A percentile compares a stretch with the other conserved stretches of the same genome.
These are phyloP conservation scores for Clarias batrachus DNA, from an alignment of 2,113 vertebrate species.

Conservation along the genomic window DNA sequence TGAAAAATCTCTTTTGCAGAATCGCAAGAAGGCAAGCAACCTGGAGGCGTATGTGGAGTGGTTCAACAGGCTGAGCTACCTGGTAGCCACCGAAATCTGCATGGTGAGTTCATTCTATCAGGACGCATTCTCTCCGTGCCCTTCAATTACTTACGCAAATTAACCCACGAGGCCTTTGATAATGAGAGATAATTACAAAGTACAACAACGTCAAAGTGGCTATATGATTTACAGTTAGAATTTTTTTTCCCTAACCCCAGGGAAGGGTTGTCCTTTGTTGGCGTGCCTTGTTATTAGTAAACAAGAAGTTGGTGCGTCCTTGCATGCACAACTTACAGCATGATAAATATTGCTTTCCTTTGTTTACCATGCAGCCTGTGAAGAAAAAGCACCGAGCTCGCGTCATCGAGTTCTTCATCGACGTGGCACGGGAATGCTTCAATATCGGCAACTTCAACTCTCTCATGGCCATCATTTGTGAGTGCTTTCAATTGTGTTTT, in stretches of 20 bases:
- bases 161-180: conserved; percentile 9
- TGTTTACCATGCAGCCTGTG: conserved; percentile 72
- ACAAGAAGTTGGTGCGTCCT: not conserved
- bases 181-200: conserved; percentile 32
- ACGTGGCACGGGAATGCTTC: conserved; percentile 92
- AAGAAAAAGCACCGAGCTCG: conserved; percentile 92
- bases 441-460: conserved; percentile 99
- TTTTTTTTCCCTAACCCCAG: not conserved
- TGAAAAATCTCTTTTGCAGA: conserved; percentile 66
- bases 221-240: not conserved
- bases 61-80: conserved; percentile 95
- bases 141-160: conserved; percentile 8
- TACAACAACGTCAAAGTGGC: conserved; percentile 11
- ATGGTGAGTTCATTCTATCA: conserved; percentile 76
- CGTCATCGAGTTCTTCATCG: conserved; percentile 93
- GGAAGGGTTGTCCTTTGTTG: conserved; percentile 15
- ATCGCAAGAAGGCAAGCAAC: conserved; percentile 82
- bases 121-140: not conserved
- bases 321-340: not conserved
- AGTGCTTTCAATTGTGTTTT: conserved; percentile 65
- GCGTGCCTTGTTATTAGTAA: conserved; percentile 5
- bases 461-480: conserved; percentile 96
- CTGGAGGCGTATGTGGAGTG: conserved; percentile 92
- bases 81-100: conserved; percentile 96
- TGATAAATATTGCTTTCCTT: conserved; percentile 11